These are phyloP conservation scores for Prochilodus magdalenae DNA, from an alignment of 2,113 vertebrate genomes.

Conservation along the genomic window DNA sequence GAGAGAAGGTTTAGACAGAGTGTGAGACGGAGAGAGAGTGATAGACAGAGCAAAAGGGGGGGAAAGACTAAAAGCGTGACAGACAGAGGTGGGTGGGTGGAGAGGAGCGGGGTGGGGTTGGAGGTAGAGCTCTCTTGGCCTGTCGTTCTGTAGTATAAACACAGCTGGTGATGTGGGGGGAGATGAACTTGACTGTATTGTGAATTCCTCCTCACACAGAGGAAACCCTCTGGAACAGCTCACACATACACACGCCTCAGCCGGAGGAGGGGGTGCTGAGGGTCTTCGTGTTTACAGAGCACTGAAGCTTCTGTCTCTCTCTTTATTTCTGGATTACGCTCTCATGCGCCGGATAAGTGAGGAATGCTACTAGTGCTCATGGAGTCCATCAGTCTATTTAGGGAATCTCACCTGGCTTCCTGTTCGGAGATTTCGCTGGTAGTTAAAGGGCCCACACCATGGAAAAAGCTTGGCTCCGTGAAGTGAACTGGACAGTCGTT, in stretches of 20 bases:
- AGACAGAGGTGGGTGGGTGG: not conserved
- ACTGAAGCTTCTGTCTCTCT: not conserved
- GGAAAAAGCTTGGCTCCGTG: too few relatives aligned
- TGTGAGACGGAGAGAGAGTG: not conserved
- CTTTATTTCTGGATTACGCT: constrained; percentile 14
- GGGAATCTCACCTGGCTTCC: too few relatives aligned
- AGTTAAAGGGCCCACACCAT: too few relatives aligned
- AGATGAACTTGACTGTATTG: constrained; percentile 28
- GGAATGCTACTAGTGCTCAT: not conserved
- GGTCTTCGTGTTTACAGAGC: constrained; percentile 13
- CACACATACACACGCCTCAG: constrained; percentile 28
- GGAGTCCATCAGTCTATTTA: too few relatives aligned
- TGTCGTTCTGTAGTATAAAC: constrained; percentile 47
- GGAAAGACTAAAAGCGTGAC: constrained; percentile 20
- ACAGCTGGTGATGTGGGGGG: constrained; percentile 45
- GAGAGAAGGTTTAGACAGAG: constrained; percentile 8
- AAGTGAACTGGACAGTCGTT: too few relatives aligned
- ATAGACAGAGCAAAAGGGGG: constrained; percentile 20
- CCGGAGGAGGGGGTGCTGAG: not conserved
- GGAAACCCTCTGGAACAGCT: constrained; percentile 27
- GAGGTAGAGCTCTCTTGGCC: constrained; percentile 14
- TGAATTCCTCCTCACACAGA: constrained; percentile 13
- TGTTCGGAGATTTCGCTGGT: too few relatives aligned
- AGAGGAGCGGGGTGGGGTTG: not conserved
- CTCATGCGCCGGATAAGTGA: not conserved